Conservation (phyloP, 1,140 invertebrate genomes). For the Carcinoscorpius rotundicauda region DNA sequence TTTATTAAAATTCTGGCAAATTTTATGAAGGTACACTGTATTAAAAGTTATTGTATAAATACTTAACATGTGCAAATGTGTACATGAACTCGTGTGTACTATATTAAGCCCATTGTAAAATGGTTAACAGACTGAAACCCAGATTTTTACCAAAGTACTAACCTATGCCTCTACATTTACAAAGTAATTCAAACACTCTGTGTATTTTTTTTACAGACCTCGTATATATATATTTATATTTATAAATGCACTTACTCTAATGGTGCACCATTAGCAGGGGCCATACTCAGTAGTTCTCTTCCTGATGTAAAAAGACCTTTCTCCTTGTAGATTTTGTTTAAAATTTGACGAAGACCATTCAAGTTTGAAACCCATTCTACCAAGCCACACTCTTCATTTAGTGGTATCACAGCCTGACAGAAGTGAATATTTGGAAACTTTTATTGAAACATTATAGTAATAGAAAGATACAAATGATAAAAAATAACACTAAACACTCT, state of each 20-base stretch:
- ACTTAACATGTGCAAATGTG: too few species aligned
- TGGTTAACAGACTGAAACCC: too few species aligned
- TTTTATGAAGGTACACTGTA: too few species aligned
- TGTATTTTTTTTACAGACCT: too few species aligned
- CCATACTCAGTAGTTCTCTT: constrained; percentile 15
- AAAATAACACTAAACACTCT: not conserved
- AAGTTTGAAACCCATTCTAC: constrained; percentile 93
- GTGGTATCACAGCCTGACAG: constrained; percentile 53
- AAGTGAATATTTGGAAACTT: constrained; percentile 18
- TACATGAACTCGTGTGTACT: too few species aligned
- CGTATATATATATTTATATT: too few species aligned
- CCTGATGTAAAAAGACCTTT: constrained; percentile 10
- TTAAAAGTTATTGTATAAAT: too few species aligned
- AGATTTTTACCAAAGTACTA: too few species aligned
- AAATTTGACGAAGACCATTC: constrained; percentile 51
- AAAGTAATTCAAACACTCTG: too few species aligned
- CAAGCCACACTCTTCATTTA: constrained; percentile 87
- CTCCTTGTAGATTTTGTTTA: constrained; percentile 39
- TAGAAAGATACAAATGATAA: constrained; percentile 5
- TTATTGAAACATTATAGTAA: constrained; percentile 9
- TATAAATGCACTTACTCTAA: constrained; percentile 10
- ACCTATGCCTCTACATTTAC: too few species aligned
- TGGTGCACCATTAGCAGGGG: constrained; percentile 13
- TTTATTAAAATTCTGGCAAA: too few species aligned
- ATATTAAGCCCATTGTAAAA: too few species aligned